Evolutionary conservation across 2,888 invertebrate genomes (phyloP), one percentile per base, ranked within the genome.

Genomic region (Oegoconia quadripuncta): DNA sequence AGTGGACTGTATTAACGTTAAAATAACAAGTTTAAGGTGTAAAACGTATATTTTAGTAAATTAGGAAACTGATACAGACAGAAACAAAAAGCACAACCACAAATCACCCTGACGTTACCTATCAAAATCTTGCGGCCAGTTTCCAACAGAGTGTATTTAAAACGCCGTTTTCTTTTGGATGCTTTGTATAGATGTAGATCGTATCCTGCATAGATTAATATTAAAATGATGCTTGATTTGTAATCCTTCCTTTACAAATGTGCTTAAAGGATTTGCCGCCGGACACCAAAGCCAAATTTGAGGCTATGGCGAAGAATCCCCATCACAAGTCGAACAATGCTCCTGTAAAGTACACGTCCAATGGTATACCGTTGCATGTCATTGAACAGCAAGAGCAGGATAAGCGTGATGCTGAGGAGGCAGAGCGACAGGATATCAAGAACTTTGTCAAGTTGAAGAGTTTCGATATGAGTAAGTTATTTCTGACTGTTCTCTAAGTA

Each of bases 371-470:
- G 0, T 29, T 73, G 0, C 50, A 67, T 0, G 56, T 52, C 1
- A 59, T 87, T 1, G 71, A 77, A 6, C 46, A 55, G 7, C 62
- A 61, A 3, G 64, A 72, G 36, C 56, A 46, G 3, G 67, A 74
- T 4, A 5, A 37, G 0, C 50, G 53, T 6, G 68, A 73, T 0
- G 68, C 72, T 0, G 60, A 64, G 3, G 69, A 74, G 16, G 37
- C 41, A 2, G 82, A 86, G 40, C 44, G 55, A 0, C 46, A 60
- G 2, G 75, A 81, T 13, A 81, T 84, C 0, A 64, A 55, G 13
- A 70, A 74, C 41, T 64, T 82, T 37, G 64, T 84, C 1, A 64
- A 64, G 23, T 39, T 64, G 0, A 74, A 68, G 26, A 55, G 56
- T 2, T 55, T 74, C 13, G 62, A 64, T 40, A 55, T 64, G 6